These are phyloP conservation scores for Calliopsis andreniformis DNA, from an alignment of 1,140 invertebrate species.

Conservation along the genomic window DNA sequence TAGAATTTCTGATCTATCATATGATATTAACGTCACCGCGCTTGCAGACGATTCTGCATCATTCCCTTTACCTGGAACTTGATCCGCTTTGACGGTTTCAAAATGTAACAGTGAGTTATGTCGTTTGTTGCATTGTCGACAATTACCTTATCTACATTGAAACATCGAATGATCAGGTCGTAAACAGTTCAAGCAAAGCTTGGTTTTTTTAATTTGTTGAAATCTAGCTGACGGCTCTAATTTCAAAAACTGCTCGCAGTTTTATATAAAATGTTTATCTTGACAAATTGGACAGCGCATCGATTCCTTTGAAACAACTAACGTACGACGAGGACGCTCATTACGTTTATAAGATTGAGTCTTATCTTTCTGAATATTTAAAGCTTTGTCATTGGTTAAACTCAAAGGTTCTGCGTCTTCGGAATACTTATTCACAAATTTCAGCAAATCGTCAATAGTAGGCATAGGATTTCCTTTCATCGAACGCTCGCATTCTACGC, in stretches of 20 bases:
- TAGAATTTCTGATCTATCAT: background rate
- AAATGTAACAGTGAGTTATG: conserved; percentile 9
- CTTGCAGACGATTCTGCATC: too few relatives aligned
- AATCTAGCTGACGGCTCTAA: too few relatives aligned
- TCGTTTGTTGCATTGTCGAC: background rate
- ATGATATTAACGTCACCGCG: background rate
- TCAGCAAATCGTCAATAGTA: background rate
- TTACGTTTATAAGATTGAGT: too few relatives aligned
- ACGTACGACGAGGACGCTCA: too few relatives aligned
- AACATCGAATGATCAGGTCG: background rate
- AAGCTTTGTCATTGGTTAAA: too few relatives aligned
- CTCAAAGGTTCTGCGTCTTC: too few relatives aligned
- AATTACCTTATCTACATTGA: background rate
- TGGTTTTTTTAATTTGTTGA: background rate
- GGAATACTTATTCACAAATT: background rate
- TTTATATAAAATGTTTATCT: background rate
- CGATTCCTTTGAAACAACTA: too few relatives aligned
- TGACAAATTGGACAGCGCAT: background rate
- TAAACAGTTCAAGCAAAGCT: background rate
- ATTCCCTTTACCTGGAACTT: too few relatives aligned
- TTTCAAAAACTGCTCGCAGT: background rate
- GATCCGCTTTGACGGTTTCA: too few relatives aligned
- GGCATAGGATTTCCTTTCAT: background rate
- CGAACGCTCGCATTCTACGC: background rate
- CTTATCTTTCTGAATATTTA: too few relatives aligned